Evolutionary conservation across 2,113 vertebrate species (phyloP), one percentile per base, ranked within the genome.

Genomic region (Scomber japonicus): DNA sequence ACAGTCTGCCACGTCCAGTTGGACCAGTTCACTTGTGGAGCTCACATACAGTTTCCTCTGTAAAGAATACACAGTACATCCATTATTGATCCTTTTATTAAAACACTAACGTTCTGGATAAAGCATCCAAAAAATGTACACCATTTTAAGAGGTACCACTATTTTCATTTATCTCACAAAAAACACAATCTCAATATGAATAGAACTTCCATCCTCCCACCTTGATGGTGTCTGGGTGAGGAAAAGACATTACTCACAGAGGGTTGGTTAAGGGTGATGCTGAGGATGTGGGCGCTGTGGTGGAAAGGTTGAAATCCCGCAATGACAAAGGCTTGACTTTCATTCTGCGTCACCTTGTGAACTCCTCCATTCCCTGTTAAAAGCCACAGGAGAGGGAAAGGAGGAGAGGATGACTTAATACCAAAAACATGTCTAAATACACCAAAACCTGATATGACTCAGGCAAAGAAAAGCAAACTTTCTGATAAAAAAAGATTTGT

Each of bases 41-140:
- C 56, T 72, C 14, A 90, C 81, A 7, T 94, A 95, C 2, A 95
- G 85, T 63, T 75, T 91, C 63, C 27, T 89, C 95, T 95, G 86
- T n/a, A 87, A 73, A 3, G 11, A 69, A 40, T 2, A 64, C 21
- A 81, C 31, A 63, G 5, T 2, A 50, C 35, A 54, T 2, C 15
- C 35, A 35, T 35, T 14, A 13, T 5, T 21, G 0, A 31, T 12
- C 31, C 7, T 30, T 27, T 68, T 6, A 59, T 24, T 44, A 14
- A 17, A 67, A 27, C n/a, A 24, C 1, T 0, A 21, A 24, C 11
- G 51, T 40, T 12, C 5, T 19, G 3, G 4, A 35, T 17, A 11
- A 14, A 27, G 9, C 5, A 54, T 15, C 9, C 14, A 44, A 27
- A 62, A 15, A 56, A 11, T 57, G 1, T 19, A 24, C 16, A 40